phyloP scores from a whole-genome alignment of 2,113 vertebrate species.

The Eurypyga helias region DNA sequence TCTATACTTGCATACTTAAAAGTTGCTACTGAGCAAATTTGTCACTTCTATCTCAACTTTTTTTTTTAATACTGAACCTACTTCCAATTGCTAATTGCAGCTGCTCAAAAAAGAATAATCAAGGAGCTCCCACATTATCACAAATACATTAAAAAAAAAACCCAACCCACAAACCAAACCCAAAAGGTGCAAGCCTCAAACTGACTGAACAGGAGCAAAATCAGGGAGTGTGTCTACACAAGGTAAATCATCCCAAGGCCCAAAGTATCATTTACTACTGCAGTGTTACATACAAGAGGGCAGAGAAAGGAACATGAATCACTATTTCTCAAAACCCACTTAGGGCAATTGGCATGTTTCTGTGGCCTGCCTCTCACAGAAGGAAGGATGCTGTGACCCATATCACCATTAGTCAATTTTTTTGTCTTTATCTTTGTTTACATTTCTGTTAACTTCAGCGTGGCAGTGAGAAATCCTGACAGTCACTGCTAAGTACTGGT shows the following conservation, averaged over 20 bases:
- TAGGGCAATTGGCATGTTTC: background rate
- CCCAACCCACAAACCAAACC: background rate
- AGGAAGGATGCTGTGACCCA: background rate
- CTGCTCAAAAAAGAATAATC: background rate
- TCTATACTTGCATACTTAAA: background rate
- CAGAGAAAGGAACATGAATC: background rate
- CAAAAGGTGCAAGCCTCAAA: background rate
- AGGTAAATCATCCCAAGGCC: background rate
- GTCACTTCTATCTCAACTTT: background rate
- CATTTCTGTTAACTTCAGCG: background rate
- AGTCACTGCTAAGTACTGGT: background rate
- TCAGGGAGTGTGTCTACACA: background rate
- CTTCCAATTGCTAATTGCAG: background rate
- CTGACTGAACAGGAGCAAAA: background rate
- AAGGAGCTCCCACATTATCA: background rate
- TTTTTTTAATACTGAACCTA: background rate
- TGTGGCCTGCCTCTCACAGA: background rate
- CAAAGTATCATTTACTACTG: background rate
- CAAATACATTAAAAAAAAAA: background rate
- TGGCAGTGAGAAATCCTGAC: background rate
- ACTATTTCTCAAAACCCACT: background rate
- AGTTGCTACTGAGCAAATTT: background rate
- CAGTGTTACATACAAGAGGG: background rate
- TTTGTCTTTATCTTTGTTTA: background rate
- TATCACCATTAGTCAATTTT: background rate